Base-by-base conservation (phyloP, 2,888 invertebrate species). In the Drosophila demipolita region DNA sequence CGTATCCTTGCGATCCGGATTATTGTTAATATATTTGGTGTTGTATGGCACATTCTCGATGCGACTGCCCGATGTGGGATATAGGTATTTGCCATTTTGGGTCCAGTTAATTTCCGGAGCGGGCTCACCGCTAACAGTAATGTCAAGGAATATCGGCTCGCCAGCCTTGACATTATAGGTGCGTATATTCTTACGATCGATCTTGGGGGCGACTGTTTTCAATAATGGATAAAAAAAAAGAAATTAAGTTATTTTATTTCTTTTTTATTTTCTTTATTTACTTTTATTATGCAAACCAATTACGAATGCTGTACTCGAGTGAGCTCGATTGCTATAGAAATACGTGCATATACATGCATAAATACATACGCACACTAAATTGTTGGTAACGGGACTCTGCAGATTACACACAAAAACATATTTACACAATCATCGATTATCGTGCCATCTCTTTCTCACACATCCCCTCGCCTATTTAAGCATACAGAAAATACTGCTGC, bases 111-210 rank as follows among this genome's bases (percentile, higher is more conserved):
- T 96, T 62, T 97, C 97, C 54, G 98, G 98, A 57, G 97, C 95
- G 35, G 99, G 99, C 92, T 99, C 99, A 55, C 99, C 98, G 71
- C 95, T 95, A 45, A 98, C 96, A 92, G 97, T 97, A 29, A 98
- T 96, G 93, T 99, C 98, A 88, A 98, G 95, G 60, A 96, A 95
- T 91, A 98, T 96, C 20, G 97, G 97, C 93, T 99, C 98, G 62
- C 98, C 98, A 91, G 97, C 98, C 90, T 97, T 98, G 17, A 99
- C 96, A 75, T 96, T 97, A 84, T 99, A 95, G 65, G 97, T 96
- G 65, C 96, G 96, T 73, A 99, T 94, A 93, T 97, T 97, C 87
- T 96, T 96, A 23, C 98, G 95, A 93, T 99, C 98, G 93, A 99
- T 99, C 94, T 97, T 98, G 1, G 99, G 99, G 76, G 99, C 97